Base-by-base conservation (phyloP, 1,140 invertebrate genomes). In the Drepana arcuata region DNA sequence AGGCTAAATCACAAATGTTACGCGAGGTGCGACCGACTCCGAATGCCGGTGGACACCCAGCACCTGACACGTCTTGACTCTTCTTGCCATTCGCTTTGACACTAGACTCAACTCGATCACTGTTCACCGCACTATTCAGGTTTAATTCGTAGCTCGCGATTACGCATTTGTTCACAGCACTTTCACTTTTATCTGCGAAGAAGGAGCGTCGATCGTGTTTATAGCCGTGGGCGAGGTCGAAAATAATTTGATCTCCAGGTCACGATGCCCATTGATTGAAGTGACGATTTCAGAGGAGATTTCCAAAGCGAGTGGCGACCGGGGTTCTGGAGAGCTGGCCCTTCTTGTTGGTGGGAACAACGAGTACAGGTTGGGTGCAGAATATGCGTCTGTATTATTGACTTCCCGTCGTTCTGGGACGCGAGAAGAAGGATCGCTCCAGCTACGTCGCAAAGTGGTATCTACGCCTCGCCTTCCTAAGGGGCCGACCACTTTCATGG, bases 211-310 rank as follows among this genome's bases (percentile, higher is more conserved):
- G 67, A 41, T 77, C 69, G 49, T 62, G 59, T 56, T 64, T 68
- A 60, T 65, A 40, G 77, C 72, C 57, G 71, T 62, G 30, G 85
- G 82, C 49, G 86, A 87, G 15, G 82, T 84, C 33, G 88, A 89
- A 67, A 90, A 92, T 71, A 93, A 90, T 56, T 90, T 91, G 57
- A 92, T 93, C 72, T 93, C 91, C 49, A 92, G 74, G 67, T 92
- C 91, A 29, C 91, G 83, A 58, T 92, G 91, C 2, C 91, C 91
- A 61, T 92, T 91, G 28, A 87, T 86, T 37, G 91, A 92, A 12
- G 90, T 92, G 16, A 92, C 89, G 38, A 93, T 92, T 52, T 92
- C 89, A 9, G 91, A 91, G 0, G 90, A 91, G n/a, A 93, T 90
- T 63, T 92, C 87, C 34, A 91, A 72, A 31, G 64, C 70, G 29